These are phyloP conservation scores for Drosophila eohydei DNA, from an alignment of 2,888 invertebrate genomes.

Conservation along the genomic window DNA sequence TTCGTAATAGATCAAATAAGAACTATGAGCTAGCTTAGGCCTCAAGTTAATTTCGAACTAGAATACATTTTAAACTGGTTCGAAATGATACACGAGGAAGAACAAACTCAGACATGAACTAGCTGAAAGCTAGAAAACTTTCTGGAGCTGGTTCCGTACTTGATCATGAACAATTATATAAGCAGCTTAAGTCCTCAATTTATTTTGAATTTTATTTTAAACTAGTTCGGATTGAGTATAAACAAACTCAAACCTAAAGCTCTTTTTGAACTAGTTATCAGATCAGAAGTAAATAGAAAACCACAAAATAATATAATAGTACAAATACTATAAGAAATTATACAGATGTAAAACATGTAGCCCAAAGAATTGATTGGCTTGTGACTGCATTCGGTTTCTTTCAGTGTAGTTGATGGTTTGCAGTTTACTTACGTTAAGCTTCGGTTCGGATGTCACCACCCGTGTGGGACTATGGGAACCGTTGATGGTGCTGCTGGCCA, in stretches of 20 bases:
- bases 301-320: neutral
- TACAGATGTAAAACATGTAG: neutral
- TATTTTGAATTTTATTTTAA: too few species aligned
- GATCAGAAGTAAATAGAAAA: too few species aligned
- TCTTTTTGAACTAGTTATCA: too few species aligned
- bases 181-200: too few species aligned
- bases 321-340: neutral
- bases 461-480: conserved; percentile 46
- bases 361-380: neutral
- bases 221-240: too few species aligned
- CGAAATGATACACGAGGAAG: too few species aligned
- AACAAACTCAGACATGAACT: neutral
- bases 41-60: neutral
- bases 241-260: too few species aligned
- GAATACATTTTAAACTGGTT: neutral
- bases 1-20: neutral
- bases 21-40: neutral
- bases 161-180: too few species aligned
- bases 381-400: conserved; percentile 20
- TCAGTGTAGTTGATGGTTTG: conserved; percentile 48
- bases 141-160: neutral
- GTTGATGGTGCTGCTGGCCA: conserved; percentile 29
- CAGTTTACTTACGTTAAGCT: conserved; percentile 81
- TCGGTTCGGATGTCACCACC: conserved; percentile 85
- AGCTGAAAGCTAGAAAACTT: neutral